Conservation (phyloP, 2,797 vertebrate genomes). For the Natrix natrix region DNA sequence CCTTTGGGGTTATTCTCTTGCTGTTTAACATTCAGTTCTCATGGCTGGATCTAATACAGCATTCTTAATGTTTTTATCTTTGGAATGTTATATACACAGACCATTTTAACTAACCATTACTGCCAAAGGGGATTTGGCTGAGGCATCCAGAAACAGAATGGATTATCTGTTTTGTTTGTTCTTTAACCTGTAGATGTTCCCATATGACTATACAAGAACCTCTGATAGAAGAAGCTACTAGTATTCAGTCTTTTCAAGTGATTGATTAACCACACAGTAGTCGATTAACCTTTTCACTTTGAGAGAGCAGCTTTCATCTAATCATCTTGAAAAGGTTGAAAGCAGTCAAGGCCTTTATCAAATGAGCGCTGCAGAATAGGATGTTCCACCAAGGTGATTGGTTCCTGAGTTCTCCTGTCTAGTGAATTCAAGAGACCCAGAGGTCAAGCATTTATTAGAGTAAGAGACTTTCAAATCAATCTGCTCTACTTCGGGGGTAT, state of each 20-base stretch:
- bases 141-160: slow-evolving; percentile 46
- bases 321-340: slow-evolving; percentile 59
- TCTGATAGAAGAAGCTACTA: slow-evolving; percentile 48
- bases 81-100: slow-evolving; percentile 45
- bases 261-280: slow-evolving; percentile 64
- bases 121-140: slow-evolving; percentile 50
- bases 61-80: slow-evolving; percentile 45
- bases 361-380: slow-evolving; percentile 56
- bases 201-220: slow-evolving; percentile 60
- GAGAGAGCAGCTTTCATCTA: slow-evolving; percentile 64
- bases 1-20: slow-evolving; percentile 24
- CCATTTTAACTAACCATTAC: slow-evolving; percentile 47
- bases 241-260: slow-evolving; percentile 61
- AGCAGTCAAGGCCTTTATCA: slow-evolving; percentile 69
- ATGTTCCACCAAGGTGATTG: slow-evolving; percentile 61
- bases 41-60: neutral
- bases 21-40: slow-evolving; percentile 36
- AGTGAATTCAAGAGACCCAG: slow-evolving; percentile 66
- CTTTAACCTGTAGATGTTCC: slow-evolving; percentile 50
- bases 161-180: slow-evolving; percentile 38
- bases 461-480: slow-evolving; percentile 71
- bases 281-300: slow-evolving; percentile 67
- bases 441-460: slow-evolving; percentile 70
- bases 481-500: slow-evolving; percentile 61
- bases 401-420: slow-evolving; percentile 63